Evolutionary conservation across 2,113 vertebrate species (phyloP), one percentile per base, ranked within the genome.

Genomic region (Paralichthys olivaceus): DNA sequence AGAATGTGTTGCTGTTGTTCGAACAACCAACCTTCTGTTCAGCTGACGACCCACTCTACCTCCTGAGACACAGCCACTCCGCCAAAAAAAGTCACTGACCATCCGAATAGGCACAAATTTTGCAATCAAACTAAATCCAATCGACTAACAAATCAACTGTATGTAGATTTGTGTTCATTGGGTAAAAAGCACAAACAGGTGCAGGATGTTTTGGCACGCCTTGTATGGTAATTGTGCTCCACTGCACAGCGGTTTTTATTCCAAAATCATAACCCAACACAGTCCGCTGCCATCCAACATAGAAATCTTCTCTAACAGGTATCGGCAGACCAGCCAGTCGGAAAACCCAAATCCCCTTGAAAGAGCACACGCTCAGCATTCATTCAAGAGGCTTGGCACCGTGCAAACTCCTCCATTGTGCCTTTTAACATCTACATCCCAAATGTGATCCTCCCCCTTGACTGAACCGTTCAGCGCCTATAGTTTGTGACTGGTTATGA

Each of bases 291-390:
- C 19, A 37, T 60, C 61, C 55, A 40, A 20, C 37, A 51, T 2
- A 59, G 54, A 19, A 53, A 70, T 28, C 2, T 29, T 40, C 34
- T 51, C 14, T 17, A 69, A 62, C 69, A 17, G 29, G 55, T 37
- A 55, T 15, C 14, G 34, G 28, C 40, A 59, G 65, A 29, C 28
- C 22, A 43, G 47, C 45, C 55, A 61, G 53, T 57, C 14, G 5
- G 61, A 67, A 63, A 22, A 2, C 25, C 19, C 17, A 72, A 73
- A 69, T 63, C 63, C 32, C 34, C 3, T 23, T 13, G 22, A 83
- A 43, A 13, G 37, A 74, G 32, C n/a, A 22, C 19, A 15, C 0
- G 3, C 55, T 60, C 57, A 40, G 17, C 28, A 37, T 45, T 56
- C 14, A 47, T 20, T 59, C 17, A 49, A 34, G 37, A 13, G 22